These are phyloP conservation scores for Malurus melanocephalus DNA, from an alignment of 2,113 vertebrate species.

Conservation along the genomic window DNA sequence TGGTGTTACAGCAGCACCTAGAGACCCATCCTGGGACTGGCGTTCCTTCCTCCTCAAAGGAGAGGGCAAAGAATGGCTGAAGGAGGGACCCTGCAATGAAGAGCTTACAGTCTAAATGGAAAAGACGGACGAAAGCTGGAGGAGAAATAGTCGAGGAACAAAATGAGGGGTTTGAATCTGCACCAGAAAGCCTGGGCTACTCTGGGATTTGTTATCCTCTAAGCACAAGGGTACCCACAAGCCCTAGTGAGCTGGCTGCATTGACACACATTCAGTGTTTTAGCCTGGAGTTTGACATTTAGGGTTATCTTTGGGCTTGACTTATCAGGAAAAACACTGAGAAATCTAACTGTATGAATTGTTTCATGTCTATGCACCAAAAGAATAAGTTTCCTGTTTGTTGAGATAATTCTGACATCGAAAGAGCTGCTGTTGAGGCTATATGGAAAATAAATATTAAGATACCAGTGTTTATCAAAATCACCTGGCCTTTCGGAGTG, in stretches of 20 bases:
- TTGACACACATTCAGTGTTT: background rate
- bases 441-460: background rate
- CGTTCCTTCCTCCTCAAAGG: background rate
- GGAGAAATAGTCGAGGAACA: background rate
- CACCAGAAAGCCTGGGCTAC: background rate
- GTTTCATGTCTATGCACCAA: background rate
- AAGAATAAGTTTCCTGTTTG: background rate
- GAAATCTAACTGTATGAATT: background rate
- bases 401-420: background rate
- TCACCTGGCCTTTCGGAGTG: background rate
- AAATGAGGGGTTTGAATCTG: background rate
- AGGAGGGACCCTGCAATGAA: background rate
- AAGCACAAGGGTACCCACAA: background rate
- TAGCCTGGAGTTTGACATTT: background rate
- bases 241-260: background rate
- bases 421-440: background rate
- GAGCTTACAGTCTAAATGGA: background rate
- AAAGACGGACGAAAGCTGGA: background rate
- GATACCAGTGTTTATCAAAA: background rate
- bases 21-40: slow-evolving; percentile 26
- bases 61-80: background rate
- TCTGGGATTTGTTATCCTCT: background rate
- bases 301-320: background rate
- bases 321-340: background rate
- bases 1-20: slow-evolving; percentile 57